Percentiles rank a stretch among this genome's conserved stretches.
Conservation (phyloP, 2,113 vertebrate species). For the Bagarius yarrelli region DNA sequence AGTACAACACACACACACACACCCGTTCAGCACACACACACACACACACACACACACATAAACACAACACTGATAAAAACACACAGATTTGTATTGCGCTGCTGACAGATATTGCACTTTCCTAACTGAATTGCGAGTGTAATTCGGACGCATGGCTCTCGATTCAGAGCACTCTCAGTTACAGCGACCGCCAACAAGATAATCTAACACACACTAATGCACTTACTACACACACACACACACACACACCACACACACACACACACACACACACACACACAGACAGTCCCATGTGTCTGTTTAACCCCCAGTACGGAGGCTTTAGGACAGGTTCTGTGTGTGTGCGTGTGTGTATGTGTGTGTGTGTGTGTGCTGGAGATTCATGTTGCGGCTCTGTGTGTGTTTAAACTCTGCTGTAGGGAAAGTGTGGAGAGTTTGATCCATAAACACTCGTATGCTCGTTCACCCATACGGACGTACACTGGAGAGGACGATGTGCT, state of each 20-base stretch:
- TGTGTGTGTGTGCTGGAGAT: slow-evolving; percentile 62
- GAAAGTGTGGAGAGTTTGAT: slow-evolving; percentile 98
- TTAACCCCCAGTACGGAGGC: not conserved
- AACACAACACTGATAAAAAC: slow-evolving; percentile 83
- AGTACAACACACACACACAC: slow-evolving; percentile 58
- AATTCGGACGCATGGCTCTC: slow-evolving; percentile 87
- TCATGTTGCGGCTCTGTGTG: slow-evolving; percentile 66
- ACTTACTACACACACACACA: slow-evolving; percentile 50
- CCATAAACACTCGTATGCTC: slow-evolving; percentile 98
- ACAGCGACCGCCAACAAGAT: slow-evolving; percentile 66
- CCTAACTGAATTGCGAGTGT: slow-evolving; percentile 89
- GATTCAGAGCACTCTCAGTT: slow-evolving; percentile 73
- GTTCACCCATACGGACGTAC: slow-evolving; percentile 94
- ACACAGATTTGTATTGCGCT: slow-evolving; percentile 94
- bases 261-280: slow-evolving; percentile 25
- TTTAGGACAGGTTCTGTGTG: not conserved
- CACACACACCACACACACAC: not conserved
- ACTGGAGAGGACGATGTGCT: slow-evolving; percentile 87
- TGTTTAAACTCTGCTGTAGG: slow-evolving; percentile 75
- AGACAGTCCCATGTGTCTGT: slow-evolving; percentile 11
- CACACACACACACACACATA: slow-evolving; percentile 2
- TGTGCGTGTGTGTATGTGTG: slow-evolving; percentile 3
- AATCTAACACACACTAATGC: slow-evolving; percentile 71
- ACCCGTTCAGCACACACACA: not conserved
- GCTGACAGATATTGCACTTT: slow-evolving; percentile 99